phyloP scores from a whole-genome alignment of 2,113 vertebrate genomes.

The Menura novaehollandiae region DNA sequence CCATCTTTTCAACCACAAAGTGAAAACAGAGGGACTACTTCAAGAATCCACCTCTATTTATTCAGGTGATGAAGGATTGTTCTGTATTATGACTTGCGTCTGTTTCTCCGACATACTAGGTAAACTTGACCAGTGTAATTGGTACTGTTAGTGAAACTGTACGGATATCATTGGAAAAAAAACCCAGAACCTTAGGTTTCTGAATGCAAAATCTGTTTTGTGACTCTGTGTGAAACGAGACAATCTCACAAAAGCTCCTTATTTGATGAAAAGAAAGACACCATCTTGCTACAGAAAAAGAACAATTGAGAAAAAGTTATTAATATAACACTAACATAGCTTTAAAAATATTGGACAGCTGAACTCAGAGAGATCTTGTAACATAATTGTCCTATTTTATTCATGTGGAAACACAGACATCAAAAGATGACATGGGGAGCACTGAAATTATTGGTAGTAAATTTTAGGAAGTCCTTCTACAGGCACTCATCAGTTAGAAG shows the following conservation, averaged over 20 bases:
- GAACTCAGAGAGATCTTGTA: neutral
- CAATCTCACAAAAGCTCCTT: neutral
- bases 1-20: neutral
- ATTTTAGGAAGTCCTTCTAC: neutral
- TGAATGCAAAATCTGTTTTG: neutral
- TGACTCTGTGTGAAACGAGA: neutral
- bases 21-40: neutral
- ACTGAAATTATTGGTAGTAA: neutral
- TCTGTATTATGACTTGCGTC: neutral
- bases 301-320: neutral
- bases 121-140: neutral
- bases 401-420: neutral
- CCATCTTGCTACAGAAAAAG: neutral
- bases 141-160: neutral
- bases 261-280: neutral
- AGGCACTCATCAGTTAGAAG: neutral
- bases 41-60: neutral
- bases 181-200: accelerated
- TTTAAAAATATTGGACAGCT: neutral
- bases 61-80: neutral
- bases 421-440: neutral
- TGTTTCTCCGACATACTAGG: neutral
- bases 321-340: neutral
- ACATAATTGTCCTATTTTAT: neutral
- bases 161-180: neutral